Conservation (phyloP, 2,113 vertebrate species). For the Zosterops japonicus region DNA sequence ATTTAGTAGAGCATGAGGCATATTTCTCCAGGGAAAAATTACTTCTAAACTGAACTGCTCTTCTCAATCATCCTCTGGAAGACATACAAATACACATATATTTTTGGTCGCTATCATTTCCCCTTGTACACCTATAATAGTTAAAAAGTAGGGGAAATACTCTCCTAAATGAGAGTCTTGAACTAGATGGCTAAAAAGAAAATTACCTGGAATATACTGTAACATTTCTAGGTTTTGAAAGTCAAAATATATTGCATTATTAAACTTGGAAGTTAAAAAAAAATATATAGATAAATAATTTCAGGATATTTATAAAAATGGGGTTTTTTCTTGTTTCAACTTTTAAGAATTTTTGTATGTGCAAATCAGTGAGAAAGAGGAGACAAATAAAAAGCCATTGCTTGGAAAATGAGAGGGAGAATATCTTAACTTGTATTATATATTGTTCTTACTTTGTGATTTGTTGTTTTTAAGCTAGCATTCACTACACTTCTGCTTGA, state of each 20-base stretch:
- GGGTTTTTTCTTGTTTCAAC: rapidly evolving
- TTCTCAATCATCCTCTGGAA: background rate
- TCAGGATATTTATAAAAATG: background rate
- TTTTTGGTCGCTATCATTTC: background rate
- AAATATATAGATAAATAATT: background rate
- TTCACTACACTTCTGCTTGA: background rate
- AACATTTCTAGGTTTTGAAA: background rate
- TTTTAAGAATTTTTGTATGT: background rate
- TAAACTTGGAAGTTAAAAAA: background rate
- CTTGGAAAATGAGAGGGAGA: background rate
- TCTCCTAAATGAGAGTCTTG: background rate
- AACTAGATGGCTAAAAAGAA: background rate
- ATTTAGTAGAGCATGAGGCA: background rate
- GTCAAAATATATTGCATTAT: background rate
- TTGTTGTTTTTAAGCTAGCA: background rate
- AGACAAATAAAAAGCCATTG: background rate
- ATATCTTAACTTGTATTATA: background rate
- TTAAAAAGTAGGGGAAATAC: background rate
- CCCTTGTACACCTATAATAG: background rate
- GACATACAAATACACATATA: background rate
- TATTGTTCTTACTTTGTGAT: background rate
- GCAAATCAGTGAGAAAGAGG: background rate
- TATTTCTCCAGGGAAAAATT: background rate
- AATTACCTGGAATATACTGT: background rate
- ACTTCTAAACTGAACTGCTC: background rate